These are phyloP conservation scores for Anthopleura xanthogrammica DNA, from an alignment of 92 coral and sea anemone species.

Conservation along the genomic window DNA sequence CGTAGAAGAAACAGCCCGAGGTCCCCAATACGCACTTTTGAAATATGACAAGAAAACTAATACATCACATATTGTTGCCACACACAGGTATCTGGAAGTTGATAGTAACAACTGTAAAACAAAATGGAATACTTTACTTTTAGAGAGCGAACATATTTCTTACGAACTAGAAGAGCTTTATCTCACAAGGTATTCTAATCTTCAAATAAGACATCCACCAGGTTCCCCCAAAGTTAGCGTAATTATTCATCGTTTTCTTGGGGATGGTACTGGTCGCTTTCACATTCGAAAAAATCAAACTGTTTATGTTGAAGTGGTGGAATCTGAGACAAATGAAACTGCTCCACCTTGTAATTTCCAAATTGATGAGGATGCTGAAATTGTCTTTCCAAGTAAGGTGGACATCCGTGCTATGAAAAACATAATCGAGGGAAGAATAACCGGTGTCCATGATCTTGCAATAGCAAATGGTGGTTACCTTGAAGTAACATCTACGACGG, in stretches of 20 bases:
- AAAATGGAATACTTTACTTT: conserved; percentile 64
- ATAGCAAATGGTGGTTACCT: conserved; percentile 82
- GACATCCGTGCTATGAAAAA: conserved; percentile 84
- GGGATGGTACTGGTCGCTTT: conserved; percentile 97
- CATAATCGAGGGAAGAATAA: conserved; percentile 88
- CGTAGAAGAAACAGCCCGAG: conserved; percentile 95
- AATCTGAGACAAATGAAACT: conserved; percentile 88
- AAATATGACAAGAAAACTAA: conserved; percentile 78
- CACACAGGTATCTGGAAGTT: conserved; percentile 76
- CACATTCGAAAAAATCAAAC: conserved; percentile 82
- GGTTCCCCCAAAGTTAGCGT: conserved; percentile 82
- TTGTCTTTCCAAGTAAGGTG: conserved; percentile 82
- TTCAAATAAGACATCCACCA: conserved; percentile 87
- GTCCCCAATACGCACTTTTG: conserved; percentile 94
- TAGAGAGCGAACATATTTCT: conserved; percentile 72
- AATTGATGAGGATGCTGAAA: conserved; percentile 90
- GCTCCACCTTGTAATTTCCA: conserved; percentile 96
- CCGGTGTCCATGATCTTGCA: conserved; percentile 81
- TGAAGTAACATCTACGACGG: conserved; percentile 88
- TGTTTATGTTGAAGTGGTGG: conserved; percentile 93
- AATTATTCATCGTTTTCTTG: conserved; percentile 86
- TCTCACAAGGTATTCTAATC: conserved; percentile 77
- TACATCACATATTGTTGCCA: conserved; percentile 37
- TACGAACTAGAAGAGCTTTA: conserved; percentile 88
- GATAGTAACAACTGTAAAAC: conserved; percentile 83